Percentiles rank a stretch among this genome's conserved stretches.
Evolutionary conservation across 2,113 vertebrate species (phyloP).

Genomic region (Bombycilla garrulus): DNA sequence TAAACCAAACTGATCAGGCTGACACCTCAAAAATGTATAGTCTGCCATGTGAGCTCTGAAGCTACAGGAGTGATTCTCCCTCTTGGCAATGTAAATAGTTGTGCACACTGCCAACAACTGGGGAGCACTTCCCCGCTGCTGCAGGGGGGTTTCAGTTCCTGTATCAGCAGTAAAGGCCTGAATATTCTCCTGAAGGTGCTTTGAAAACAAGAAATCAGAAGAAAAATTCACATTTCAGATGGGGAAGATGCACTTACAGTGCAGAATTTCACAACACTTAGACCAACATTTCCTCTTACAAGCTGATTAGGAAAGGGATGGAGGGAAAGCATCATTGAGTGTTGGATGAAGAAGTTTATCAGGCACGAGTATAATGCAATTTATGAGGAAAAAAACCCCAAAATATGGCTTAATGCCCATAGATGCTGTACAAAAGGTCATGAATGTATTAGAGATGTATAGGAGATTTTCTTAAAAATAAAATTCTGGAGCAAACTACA

Average conservation of each 20-base stretch:
- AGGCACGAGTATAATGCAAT: not conserved
- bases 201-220: not conserved
- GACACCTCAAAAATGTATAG: not conserved
- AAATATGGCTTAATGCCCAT: not conserved
- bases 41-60: not conserved
- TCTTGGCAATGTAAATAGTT: not conserved
- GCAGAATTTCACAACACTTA: not conserved
- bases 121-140: not conserved
- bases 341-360: not conserved
- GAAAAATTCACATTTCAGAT: not conserved
- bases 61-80: not conserved
- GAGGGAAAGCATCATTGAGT: not conserved
- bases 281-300: not conserved
- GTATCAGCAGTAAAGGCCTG: not conserved
- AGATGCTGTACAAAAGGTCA: not conserved
- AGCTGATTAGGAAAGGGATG: not conserved
- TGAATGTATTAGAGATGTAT: not conserved
- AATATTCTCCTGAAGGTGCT: not conserved
- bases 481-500: not conserved
- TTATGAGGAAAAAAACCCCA: not conserved
- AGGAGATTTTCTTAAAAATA: not conserved
- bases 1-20: not conserved
- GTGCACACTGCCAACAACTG: fast-evolving
- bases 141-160: not conserved
- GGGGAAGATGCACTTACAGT: not conserved